Evolutionary conservation across 1,140 invertebrate genomes (phyloP).

Genomic region (Manduca sexta): DNA sequence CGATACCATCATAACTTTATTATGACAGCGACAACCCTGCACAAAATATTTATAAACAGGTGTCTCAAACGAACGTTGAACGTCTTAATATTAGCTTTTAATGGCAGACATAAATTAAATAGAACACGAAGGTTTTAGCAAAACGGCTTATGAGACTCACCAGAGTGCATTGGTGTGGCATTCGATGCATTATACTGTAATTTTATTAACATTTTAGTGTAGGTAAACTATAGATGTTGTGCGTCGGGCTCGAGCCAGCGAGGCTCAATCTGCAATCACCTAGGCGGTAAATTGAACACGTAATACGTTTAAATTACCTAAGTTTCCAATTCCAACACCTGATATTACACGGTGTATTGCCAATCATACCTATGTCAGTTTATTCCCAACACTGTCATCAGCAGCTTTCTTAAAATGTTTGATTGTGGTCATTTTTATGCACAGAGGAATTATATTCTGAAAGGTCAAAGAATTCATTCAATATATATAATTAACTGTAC

Average conservation of each 20-base stretch:
- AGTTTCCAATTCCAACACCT: constrained; percentile 8
- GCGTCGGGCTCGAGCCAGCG: constrained; percentile 9
- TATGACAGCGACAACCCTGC: constrained; percentile 6
- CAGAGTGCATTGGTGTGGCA: constrained; percentile 29
- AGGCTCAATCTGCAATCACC: constrained; percentile 35
- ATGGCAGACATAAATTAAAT: constrained; percentile 19
- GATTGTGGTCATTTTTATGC: no score
- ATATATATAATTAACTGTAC: no score
- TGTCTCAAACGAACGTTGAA: constrained; percentile 22
- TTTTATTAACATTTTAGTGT: constrained; percentile 46
- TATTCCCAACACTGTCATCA: neutral
- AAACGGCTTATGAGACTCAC: constrained; percentile 14
- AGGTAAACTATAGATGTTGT: constrained; percentile 11
- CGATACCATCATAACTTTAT: no score
- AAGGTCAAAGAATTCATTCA: no score
- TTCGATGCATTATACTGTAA: constrained; percentile 28
- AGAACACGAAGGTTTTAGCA: constrained; percentile 23
- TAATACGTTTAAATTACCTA: constrained; percentile 19
- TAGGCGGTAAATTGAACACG: constrained; percentile 30
- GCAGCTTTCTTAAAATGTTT: no score
- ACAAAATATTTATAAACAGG: constrained; percentile 19
- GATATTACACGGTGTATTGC: no score
- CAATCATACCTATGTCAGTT: no score
- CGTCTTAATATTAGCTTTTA: constrained; percentile 37
- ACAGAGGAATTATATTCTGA: no score